A percentile compares a stretch with the other conserved stretches of the same genome.
These are phyloP conservation scores for Stomatorhinus ivindoensis DNA, from an alignment of 2,113 vertebrate genomes.

Conservation along the genomic window DNA sequence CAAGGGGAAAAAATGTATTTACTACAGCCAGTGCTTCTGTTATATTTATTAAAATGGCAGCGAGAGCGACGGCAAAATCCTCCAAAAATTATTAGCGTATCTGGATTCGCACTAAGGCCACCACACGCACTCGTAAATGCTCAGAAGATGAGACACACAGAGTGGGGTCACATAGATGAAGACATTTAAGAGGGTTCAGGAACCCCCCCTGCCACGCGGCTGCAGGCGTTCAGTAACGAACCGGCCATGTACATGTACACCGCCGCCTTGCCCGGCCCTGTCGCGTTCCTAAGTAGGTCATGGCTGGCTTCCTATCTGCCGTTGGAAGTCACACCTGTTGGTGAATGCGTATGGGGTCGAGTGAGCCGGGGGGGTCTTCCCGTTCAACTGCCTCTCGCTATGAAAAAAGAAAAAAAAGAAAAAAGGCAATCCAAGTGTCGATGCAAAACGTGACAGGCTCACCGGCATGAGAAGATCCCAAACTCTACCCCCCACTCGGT, in stretches of 20 bases:
- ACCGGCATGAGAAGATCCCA: not conserved
- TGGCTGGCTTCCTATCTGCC: slow-evolving; percentile 54
- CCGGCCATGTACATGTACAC: not conserved
- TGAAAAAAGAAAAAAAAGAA: not conserved
- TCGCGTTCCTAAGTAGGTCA: slow-evolving; percentile 48
- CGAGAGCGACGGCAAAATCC: not conserved
- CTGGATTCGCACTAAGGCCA: not conserved
- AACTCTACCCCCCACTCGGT: not conserved
- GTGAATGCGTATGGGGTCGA: not conserved
- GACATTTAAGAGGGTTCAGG: not conserved
- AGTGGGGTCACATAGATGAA: not conserved
- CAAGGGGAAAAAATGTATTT: not conserved
- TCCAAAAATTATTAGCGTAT: not conserved
- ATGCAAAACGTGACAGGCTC: not conserved
- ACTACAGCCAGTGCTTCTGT: not conserved
- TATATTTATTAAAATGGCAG: not conserved
- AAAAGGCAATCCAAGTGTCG: not conserved
- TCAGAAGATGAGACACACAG: not conserved
- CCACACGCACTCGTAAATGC: not conserved
- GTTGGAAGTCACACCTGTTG: not conserved
- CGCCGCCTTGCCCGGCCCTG: not conserved
- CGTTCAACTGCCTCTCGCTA: not conserved
- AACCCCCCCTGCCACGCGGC: not conserved
- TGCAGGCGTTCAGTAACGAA: not conserved
- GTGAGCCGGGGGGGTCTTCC: not conserved